phyloP scores from a whole-genome alignment of 1,140 invertebrate species.

The Calephelis nemesis region DNA sequence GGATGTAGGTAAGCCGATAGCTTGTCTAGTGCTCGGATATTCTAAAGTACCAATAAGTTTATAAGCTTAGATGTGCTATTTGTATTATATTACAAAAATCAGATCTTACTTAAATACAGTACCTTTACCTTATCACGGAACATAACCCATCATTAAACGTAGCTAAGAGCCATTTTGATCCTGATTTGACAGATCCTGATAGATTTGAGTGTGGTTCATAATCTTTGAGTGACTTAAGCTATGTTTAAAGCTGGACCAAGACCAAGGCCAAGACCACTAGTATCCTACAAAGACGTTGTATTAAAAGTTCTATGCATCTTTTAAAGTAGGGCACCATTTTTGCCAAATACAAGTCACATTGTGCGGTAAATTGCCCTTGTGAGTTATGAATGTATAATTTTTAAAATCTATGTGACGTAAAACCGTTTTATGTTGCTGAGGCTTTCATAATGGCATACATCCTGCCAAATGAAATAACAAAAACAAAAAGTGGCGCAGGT shows the following conservation, averaged over 20 bases:
- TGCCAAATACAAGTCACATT: background rate
- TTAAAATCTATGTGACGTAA: constrained; percentile 12
- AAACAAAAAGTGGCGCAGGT: constrained; percentile 15
- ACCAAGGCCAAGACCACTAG: too few relatives aligned
- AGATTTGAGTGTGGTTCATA: too few relatives aligned
- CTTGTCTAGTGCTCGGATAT: background rate
- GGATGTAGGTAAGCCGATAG: constrained; percentile 12
- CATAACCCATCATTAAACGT: too few relatives aligned
- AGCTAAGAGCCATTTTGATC: too few relatives aligned
- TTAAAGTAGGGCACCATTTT: too few relatives aligned
- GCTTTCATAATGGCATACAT: constrained; percentile 5
- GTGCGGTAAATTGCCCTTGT: constrained; percentile 6
- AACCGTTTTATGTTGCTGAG: constrained; percentile 9
- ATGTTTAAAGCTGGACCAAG: too few relatives aligned
- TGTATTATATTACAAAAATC: background rate
- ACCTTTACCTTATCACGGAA: background rate
- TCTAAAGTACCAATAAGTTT: constrained; percentile 9
- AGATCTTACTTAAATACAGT: background rate
- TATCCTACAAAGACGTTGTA: too few relatives aligned
- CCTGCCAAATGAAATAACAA: constrained; percentile 16
- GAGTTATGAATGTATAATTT: constrained; percentile 16
- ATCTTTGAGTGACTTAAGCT: too few relatives aligned
- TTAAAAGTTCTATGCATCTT: too few relatives aligned
- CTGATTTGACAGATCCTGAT: too few relatives aligned
- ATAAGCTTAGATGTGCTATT: background rate